Conservation (phyloP, 2,113 vertebrate genomes). For the Meriones unguiculatus region DNA sequence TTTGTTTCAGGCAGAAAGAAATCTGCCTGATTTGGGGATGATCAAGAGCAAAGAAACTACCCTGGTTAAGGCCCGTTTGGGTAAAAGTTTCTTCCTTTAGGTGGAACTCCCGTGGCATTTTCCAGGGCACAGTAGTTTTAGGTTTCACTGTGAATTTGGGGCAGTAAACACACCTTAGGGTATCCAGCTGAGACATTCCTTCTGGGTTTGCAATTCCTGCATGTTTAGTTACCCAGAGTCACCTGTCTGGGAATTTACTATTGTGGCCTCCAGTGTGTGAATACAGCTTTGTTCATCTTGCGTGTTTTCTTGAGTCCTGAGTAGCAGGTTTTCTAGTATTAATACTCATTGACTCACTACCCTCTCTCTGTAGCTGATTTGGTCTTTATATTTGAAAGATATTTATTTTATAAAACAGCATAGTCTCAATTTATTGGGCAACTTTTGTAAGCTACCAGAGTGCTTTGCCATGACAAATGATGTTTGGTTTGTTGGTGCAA, state of each 20-base stretch:
- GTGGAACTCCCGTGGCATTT: background rate
- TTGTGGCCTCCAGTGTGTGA: background rate
- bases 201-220: background rate
- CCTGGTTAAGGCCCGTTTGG: background rate
- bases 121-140: background rate
- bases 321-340: background rate
- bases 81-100: background rate
- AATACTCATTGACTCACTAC: background rate
- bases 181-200: background rate
- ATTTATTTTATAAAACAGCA: conserved; percentile 39
- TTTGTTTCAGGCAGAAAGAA: conserved; percentile 1
- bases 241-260: background rate
- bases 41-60: conserved; percentile 15
- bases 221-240: background rate
- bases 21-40: conserved; percentile 11
- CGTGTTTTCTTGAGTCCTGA: conserved; percentile 6
- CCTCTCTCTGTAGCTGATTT: conserved; percentile 39
- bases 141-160: background rate
- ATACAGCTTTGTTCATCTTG: background rate
- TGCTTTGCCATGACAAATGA: conserved; percentile 15
- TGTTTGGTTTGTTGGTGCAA: background rate
- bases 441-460: background rate
- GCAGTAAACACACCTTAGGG: background rate
- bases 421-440: background rate
- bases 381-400: background rate